Evolutionary conservation across 2,888 invertebrate species (phyloP).

Genomic region (Noctua janthina): DNA sequence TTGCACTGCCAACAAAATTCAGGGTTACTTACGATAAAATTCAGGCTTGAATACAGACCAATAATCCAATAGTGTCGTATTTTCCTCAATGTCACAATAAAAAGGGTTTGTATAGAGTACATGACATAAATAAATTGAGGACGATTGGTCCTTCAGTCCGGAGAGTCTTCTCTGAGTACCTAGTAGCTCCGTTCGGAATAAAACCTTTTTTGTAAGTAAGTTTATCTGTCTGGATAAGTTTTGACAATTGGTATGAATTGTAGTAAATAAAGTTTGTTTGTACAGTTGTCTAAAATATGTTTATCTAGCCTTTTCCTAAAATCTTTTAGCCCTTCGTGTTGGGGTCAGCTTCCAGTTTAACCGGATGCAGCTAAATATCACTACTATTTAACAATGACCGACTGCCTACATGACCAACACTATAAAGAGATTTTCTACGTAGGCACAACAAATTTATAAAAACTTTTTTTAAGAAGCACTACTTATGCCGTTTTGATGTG

Average conservation of each 20-base stretch:
- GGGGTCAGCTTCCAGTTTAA: neutral
- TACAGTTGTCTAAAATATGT: neutral
- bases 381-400: neutral
- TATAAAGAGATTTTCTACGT: no score
- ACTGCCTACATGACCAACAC: neutral
- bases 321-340: neutral
- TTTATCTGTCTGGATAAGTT: conserved; percentile 4
- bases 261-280: neutral
- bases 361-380: neutral
- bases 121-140: conserved; percentile 51
- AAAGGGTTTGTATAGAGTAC: conserved; percentile 41
- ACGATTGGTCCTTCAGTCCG: conserved; percentile 41
- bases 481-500: no score
- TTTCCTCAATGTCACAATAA: conserved; percentile 48
- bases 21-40: conserved; percentile 14
- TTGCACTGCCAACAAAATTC: conserved; percentile 8
- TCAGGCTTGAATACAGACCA: conserved; percentile 14
- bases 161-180: conserved; percentile 20
- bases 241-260: neutral
- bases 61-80: conserved; percentile 44
- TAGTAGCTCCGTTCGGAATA: conserved; percentile 14
- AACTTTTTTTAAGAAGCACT: no score
- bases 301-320: neutral
- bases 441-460: no score
- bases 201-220: conserved; percentile 25